phyloP scores from a whole-genome alignment of 2,888 invertebrate genomes.

The Rhamphomyia laevipes region DNA sequence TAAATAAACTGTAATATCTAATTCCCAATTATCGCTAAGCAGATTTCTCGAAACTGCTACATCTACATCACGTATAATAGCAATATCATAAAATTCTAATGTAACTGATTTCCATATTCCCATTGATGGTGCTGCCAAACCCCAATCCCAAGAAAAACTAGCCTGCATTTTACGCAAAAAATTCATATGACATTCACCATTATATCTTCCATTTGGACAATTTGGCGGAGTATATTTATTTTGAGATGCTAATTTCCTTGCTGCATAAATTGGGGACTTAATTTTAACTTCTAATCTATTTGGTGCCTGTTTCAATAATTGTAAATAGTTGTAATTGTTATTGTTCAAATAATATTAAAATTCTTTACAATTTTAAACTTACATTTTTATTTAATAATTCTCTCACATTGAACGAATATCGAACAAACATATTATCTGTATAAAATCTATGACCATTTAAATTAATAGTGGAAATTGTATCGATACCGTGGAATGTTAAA shows the following conservation, averaged over 20 bases:
- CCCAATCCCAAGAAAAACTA: slow-evolving; percentile 96
- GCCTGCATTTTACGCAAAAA: slow-evolving; percentile 87
- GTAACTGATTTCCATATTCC: slow-evolving; percentile 73
- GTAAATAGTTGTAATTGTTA: no score
- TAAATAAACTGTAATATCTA: slow-evolving; percentile 37
- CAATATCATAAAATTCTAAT: slow-evolving; percentile 51
- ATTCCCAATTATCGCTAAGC: slow-evolving; percentile 33
- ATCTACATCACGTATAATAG: slow-evolving; percentile 50
- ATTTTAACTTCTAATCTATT: slow-evolving; percentile 54
- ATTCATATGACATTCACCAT: slow-evolving; percentile 89
- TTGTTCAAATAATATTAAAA: no score
- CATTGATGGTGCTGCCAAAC: slow-evolving; percentile 84
- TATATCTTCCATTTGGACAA: slow-evolving; percentile 61
- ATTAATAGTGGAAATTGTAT: slow-evolving; percentile 65
- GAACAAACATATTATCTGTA: slow-evolving; percentile 75
- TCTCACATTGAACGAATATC: slow-evolving; percentile 61
- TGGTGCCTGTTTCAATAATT: slow-evolving; percentile 30
- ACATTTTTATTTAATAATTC: slow-evolving; percentile 29
- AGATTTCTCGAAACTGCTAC: slow-evolving; percentile 23
- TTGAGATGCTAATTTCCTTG: slow-evolving; percentile 38
- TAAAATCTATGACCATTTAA: slow-evolving; percentile 54
- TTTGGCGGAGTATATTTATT: slow-evolving; percentile 46
- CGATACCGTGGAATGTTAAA: slow-evolving; percentile 73
- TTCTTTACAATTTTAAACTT: neutral
- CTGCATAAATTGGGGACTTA: slow-evolving; percentile 51